Evolutionary conservation across 1,140 invertebrate species (phyloP).

Genomic region (Drosophila malerkotliana): DNA sequence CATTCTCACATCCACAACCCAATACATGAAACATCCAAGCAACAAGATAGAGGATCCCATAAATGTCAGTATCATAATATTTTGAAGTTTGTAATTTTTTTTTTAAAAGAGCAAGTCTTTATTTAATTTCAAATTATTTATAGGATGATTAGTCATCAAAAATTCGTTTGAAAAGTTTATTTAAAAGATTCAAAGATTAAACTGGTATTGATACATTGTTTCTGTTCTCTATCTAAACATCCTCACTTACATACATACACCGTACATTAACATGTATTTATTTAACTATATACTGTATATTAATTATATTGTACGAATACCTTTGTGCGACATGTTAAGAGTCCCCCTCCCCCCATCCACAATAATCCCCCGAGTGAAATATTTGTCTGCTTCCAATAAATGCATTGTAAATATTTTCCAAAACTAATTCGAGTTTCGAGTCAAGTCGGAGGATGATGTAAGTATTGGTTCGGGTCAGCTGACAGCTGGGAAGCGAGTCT

Average conservation of each 20-base stretch:
- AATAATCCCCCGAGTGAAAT: constrained; percentile 30
- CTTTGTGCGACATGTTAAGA: constrained; percentile 53
- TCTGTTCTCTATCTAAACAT: constrained; percentile 29
- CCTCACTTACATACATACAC: constrained; percentile 29
- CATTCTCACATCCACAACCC: constrained; percentile 9
- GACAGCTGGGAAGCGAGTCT: constrained; percentile 11
- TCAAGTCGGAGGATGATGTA: constrained; percentile 32
- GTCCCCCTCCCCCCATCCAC: constrained; percentile 10
- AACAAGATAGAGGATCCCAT: not conserved
- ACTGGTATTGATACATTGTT: constrained; percentile 13
- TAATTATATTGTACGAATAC: constrained; percentile 67
- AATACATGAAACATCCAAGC: constrained; percentile 11
- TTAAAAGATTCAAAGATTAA: not conserved
- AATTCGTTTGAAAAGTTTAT: not conserved
- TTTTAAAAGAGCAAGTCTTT: not conserved
- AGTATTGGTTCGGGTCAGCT: constrained; percentile 43
- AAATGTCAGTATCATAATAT: not conserved
- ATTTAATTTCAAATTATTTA: too few species aligned
- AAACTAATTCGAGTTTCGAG: constrained; percentile 3
- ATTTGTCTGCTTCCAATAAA: constrained; percentile 55
- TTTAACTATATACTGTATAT: constrained; percentile 61
- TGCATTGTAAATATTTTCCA: constrained; percentile 54
- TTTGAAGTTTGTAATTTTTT: not conserved
- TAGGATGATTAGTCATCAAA: too few species aligned
- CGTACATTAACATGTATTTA: constrained; percentile 67